A percentile compares a stretch with the other conserved stretches of the same genome.
phyloP scores from a whole-genome alignment of 2,797 vertebrate genomes.

The Nannoperca australis region DNA sequence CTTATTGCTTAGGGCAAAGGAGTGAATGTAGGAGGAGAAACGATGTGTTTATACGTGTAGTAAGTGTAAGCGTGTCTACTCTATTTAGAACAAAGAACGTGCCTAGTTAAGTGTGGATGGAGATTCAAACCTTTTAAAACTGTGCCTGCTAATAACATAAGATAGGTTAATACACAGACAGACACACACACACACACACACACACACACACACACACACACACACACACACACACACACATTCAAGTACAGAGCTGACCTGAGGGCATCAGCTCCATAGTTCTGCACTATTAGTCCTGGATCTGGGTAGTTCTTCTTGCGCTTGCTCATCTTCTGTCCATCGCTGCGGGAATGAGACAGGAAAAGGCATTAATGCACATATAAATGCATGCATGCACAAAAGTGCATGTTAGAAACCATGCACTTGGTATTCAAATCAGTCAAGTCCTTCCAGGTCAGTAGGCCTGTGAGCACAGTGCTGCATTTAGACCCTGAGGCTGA shows the following conservation, averaged over 20 bases:
- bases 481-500: constrained; percentile 61
- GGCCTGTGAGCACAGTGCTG: constrained; percentile 62
- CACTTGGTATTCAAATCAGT: constrained; percentile 76
- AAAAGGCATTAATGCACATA: constrained; percentile 67
- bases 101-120: constrained; percentile 21
- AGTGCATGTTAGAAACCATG: constrained; percentile 64
- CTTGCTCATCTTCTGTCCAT: constrained; percentile 99
- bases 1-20: constrained; percentile 66
- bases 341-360: constrained; percentile 82
- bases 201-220: constrained; percentile 18
- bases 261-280: constrained; percentile 95
- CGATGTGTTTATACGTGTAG: constrained; percentile 34
- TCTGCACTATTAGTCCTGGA: constrained; percentile 89
- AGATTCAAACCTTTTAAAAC: constrained; percentile 52
- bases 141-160: constrained; percentile 45
- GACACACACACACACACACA: too few relatives aligned
- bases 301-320: constrained; percentile 99
- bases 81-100: constrained; percentile 27
- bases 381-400: constrained; percentile 53
- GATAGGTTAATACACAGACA: constrained; percentile 43
- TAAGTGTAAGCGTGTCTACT: constrained; percentile 25
- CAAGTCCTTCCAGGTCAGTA: constrained; percentile 81
- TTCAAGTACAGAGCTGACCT: constrained; percentile 85
- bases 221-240: constrained; percentile 22
- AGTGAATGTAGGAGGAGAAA: constrained; percentile 52